phyloP scores from a whole-genome alignment of 2,888 invertebrate genomes.

The Spilarctia lutea region DNA sequence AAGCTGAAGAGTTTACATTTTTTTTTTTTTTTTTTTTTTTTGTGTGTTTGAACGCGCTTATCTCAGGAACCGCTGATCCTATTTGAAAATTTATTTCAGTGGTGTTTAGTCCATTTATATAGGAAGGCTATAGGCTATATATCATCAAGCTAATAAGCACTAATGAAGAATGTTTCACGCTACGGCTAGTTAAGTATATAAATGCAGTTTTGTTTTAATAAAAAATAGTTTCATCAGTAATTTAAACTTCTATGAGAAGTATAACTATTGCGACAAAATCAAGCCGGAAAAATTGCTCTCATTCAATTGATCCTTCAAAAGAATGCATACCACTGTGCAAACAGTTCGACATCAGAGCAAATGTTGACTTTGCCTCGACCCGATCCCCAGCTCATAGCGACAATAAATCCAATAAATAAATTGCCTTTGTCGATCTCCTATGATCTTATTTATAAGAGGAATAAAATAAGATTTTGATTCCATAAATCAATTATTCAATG shows the following conservation, averaged over 20 bases:
- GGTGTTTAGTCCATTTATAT: no score
- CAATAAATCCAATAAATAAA: conserved; percentile 83
- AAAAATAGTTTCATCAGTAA: no score
- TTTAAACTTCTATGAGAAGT: neutral
- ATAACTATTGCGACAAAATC: neutral
- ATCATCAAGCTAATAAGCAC: no score
- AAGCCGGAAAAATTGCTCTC: neutral
- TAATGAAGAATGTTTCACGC: no score
- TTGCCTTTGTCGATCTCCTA: conserved; percentile 79
- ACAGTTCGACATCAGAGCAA: conserved; percentile 80
- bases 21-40: no score
- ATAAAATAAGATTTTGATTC: neutral
- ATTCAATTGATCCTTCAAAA: conserved; percentile 49
- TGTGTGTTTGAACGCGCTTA: no score
- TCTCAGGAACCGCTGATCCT: no score
- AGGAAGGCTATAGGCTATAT: no score
- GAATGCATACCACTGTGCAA: conserved; percentile 70
- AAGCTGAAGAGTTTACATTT: no score
- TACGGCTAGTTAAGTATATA: no score
- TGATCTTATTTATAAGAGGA: conserved; percentile 68
- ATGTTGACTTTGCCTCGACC: conserved; percentile 74
- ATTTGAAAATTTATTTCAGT: no score
- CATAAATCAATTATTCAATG: neutral
- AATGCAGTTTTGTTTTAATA: no score
- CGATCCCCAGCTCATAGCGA: conserved; percentile 63